phyloP scores from a whole-genome alignment of 2,888 invertebrate genomes.

The Empis livida region DNA sequence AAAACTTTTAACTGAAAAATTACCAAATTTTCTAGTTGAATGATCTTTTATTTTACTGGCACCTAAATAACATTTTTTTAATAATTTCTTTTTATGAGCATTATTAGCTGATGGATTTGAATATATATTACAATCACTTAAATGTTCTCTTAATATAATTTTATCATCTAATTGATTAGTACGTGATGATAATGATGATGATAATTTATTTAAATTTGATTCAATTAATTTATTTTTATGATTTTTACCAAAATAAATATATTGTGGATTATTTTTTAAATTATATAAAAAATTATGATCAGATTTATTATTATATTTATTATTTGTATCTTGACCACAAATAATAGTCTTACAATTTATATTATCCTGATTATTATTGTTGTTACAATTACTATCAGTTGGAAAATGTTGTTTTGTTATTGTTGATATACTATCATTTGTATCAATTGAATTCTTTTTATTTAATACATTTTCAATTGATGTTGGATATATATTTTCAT shows the following conservation, averaged over 20 bases:
- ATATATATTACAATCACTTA: constrained; percentile 31
- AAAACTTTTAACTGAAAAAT: constrained; percentile 23
- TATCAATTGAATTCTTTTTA: constrained; percentile 12
- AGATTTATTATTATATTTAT: constrained; percentile 5
- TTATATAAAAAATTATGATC: constrained; percentile 12
- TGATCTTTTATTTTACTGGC: constrained; percentile 33
- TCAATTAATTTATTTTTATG: constrained; percentile 22
- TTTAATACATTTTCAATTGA: constrained; percentile 5
- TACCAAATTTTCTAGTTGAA: constrained; percentile 32
- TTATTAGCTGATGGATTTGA: constrained; percentile 23
- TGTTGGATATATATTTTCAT: constrained; percentile 7
- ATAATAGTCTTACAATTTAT: constrained; percentile 12
- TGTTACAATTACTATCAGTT: background rate
- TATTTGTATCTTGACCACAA: background rate
- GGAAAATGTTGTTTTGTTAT: background rate
- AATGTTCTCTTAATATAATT: constrained; percentile 27
- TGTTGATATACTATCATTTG: constrained; percentile 20
- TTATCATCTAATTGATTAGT: constrained; percentile 19
- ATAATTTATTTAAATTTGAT: constrained; percentile 18
- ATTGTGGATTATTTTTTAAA: constrained; percentile 13
- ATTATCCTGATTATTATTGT: background rate
- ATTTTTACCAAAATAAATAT: constrained; percentile 13
- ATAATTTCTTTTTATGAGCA: background rate
- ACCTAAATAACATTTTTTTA: constrained; percentile 11
- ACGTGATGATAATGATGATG: constrained; percentile 13